Evolutionary conservation across 2,797 vertebrate species (phyloP).

Genomic region (Melanotaenia parkinsoni): DNA sequence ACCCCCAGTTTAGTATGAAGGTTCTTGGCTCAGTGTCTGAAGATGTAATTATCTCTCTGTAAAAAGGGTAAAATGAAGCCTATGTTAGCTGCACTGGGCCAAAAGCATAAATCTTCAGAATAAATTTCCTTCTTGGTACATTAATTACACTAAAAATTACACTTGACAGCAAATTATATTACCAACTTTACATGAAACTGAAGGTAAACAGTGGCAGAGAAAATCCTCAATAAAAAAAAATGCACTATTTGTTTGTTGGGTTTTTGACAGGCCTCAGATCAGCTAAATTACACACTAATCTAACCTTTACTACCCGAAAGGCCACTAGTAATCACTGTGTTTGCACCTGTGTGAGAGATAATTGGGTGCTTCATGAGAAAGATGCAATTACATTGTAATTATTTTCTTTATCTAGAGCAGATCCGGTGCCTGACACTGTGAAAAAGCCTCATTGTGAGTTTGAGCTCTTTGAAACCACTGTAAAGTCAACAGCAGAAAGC

Average conservation of each 20-base stretch:
- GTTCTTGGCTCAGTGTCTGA: slow-evolving; percentile 50
- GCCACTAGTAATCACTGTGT: slow-evolving; percentile 59
- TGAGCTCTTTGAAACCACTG: slow-evolving; percentile 44
- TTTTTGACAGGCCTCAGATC: slow-evolving; percentile 17
- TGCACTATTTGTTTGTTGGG: slow-evolving; percentile 16
- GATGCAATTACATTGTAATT: slow-evolving; percentile 61
- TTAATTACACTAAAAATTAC: slow-evolving; percentile 53
- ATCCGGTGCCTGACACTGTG: slow-evolving; percentile 46
- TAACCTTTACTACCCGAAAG: slow-evolving; percentile 30
- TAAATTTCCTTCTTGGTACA: slow-evolving; percentile 57
- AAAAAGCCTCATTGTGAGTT: slow-evolving; percentile 55
- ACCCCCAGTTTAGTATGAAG: slow-evolving; percentile 53
- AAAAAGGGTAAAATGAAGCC: slow-evolving; percentile 62
- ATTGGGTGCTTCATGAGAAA: slow-evolving; percentile 65
- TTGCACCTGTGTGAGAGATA: slow-evolving; percentile 57
- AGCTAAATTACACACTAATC: slow-evolving; percentile 37
- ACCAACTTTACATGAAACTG: slow-evolving; percentile 44
- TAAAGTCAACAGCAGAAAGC: slow-evolving; percentile 50
- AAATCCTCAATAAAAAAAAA: slow-evolving; percentile 45
- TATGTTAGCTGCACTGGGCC: slow-evolving; percentile 53
- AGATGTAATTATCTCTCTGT: slow-evolving; percentile 68
- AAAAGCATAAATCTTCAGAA: slow-evolving; percentile 64
- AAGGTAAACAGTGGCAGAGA: slow-evolving; percentile 35
- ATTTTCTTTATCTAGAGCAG: slow-evolving; percentile 60
- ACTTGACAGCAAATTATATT: slow-evolving; percentile 60